Base-by-base conservation (phyloP, 1,140 invertebrate species). In the Zaprionus gabonicus region DNA sequence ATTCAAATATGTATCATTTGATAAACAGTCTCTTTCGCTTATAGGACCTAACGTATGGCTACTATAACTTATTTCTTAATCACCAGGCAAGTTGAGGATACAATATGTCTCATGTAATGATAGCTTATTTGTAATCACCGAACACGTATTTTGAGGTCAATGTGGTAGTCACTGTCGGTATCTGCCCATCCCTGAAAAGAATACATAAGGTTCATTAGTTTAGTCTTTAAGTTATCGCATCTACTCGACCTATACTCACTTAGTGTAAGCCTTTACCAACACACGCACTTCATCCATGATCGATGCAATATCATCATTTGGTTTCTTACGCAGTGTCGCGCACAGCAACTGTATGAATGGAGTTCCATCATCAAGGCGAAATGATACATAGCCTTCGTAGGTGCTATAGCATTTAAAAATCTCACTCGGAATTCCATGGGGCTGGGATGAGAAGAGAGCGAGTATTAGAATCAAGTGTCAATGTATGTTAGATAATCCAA, bases 391-490 rank as follows among this genome's bases (percentile, higher is more conserved):
- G 10, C 91, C 91, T 51, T 92, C 91, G 51, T 81, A 92, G 25
- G 90, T 92, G 80, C 91, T 92, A 27, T 92, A 92, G 38, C 91
- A 92, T 72, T 92, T 92, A 0, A 82, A 65, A 36, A 92, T 92
- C 71, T 92, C 91, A 56, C 76, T 83, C 3, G 91, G 90, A 49
- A 4, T 28, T 27, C 73, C 68, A 23, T 71, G 44, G 25, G 73
- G 73, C 73, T 76, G 25, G 12, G 15, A 20, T n/a, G 28, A 31
- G 34, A 2, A 15, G 13, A n/a, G 6, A 17, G 12, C 49, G 38
- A 28, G 9, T 60, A 60, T n/a, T 15, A 12, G 12, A 44, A n/a
- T n/a, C 20, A 23, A 12, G n/a, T 49, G 17, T 10, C 9, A 41
- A 1, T 41, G 3, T 23, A 44, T 9, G 20, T 20, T 20, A 20